Percentiles rank a stretch among this genome's conserved stretches.
These are phyloP conservation scores for Ips typographus DNA, from an alignment of 1,140 invertebrate species.

Conservation along the genomic window DNA sequence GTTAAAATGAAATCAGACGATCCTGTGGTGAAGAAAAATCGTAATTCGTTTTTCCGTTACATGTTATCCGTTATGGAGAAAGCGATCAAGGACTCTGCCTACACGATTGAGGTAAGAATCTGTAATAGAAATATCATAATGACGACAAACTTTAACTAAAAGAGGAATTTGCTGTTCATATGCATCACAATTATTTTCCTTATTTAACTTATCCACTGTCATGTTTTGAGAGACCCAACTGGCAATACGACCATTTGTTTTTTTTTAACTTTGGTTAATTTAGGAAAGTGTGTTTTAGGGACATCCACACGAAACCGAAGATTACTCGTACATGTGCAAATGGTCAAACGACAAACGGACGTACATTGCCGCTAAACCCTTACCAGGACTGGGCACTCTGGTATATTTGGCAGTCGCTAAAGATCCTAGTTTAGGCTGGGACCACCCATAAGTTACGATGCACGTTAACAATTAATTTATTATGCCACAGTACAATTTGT, in stretches of 20 bases:
- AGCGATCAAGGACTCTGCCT: conserved; percentile 38
- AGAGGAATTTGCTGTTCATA: no score
- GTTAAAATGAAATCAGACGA: conserved; percentile 49
- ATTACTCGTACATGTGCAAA: conserved; percentile 39
- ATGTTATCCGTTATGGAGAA: conserved; percentile 53
- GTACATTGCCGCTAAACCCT: conserved; percentile 54
- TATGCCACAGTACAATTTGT: no score
- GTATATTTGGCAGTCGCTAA: conserved; percentile 57
- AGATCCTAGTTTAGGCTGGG: conserved; percentile 51
- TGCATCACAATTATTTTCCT: no score
- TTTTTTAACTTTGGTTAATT: neutral
- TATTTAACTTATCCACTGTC: neutral
- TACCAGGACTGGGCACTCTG: conserved; percentile 54
- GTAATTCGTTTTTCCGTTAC: conserved; percentile 56
- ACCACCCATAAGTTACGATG: conserved; percentile 37
- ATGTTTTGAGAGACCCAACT: no score
- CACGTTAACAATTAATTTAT: neutral
- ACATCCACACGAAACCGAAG: neutral
- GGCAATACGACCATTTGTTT: no score
- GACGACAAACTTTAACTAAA: no score
- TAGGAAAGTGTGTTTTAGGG: conserved; percentile 10
- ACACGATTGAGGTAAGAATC: conserved; percentile 26
- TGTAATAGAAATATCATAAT: no score
- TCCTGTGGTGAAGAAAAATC: conserved; percentile 53
- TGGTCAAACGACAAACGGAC: conserved; percentile 55